Evolutionary conservation across 1,140 invertebrate genomes (phyloP).

Genomic region (Cherax destructor): DNA sequence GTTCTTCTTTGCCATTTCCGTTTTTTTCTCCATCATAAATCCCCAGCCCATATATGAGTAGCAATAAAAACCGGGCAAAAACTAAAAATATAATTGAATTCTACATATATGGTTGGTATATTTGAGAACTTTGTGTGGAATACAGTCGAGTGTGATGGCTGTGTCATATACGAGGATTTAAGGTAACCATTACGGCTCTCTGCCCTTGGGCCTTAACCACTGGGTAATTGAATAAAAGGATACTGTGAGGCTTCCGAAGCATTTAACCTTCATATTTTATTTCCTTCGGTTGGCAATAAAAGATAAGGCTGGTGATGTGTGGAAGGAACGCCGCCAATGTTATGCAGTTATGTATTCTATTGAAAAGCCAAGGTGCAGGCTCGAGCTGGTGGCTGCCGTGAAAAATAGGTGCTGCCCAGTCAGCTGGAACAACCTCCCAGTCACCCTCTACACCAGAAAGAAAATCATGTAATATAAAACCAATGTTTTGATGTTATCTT

Average conservation of each 20-base stretch:
- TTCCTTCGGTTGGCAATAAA: neutral
- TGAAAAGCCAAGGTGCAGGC: neutral
- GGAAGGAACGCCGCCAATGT: neutral
- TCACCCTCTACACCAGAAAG: neutral
- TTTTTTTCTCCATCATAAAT: neutral
- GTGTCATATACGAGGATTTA: neutral
- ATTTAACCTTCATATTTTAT: conserved; percentile 10
- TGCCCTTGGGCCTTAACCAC: neutral
- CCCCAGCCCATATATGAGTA: neutral
- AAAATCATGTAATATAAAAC: conserved; percentile 31
- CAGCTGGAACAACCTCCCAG: neutral
- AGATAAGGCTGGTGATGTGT: neutral
- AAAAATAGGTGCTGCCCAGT: neutral
- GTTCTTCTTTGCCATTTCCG: no score
- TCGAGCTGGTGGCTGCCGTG: neutral
- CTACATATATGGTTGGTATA: neutral
- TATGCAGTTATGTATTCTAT: conserved; percentile 14
- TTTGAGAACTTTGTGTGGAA: neutral
- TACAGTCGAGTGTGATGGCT: neutral
- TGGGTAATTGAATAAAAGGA: neutral
- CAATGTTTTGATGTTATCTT: conserved; percentile 33
- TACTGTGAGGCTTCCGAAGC: neutral
- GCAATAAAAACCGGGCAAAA: neutral
- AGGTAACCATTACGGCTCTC: neutral
- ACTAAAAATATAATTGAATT: conserved; percentile 1